These are phyloP conservation scores for Patagioenas fasciata DNA, from an alignment of 2,113 vertebrate genomes.

Conservation along the genomic window DNA sequence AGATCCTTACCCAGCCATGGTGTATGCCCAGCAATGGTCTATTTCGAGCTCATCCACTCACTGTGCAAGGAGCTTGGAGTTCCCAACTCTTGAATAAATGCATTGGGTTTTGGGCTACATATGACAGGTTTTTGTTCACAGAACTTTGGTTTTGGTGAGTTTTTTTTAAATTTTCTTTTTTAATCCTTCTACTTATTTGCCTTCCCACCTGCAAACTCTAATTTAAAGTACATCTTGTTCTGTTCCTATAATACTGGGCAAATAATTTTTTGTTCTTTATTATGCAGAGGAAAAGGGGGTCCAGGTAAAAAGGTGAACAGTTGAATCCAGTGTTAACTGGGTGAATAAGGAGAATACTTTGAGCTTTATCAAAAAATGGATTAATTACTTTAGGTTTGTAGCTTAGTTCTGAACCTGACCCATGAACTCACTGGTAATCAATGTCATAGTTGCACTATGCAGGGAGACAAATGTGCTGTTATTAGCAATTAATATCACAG, in stretches of 20 bases:
- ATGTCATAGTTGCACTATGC: not conserved
- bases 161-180: not conserved
- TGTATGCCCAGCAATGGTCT: not conserved
- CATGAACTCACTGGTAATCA: not conserved
- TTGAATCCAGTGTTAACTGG: not conserved
- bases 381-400: not conserved
- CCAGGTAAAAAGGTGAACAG: not conserved
- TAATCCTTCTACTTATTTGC: not conserved
- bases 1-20: not conserved
- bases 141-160: rapidly evolving
- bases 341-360: not conserved
- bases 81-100: not conserved
- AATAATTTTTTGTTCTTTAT: not conserved
- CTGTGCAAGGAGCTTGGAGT: not conserved
- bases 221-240: not conserved
- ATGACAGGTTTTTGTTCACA: not conserved
- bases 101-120: rapidly evolving
- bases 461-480: not conserved
- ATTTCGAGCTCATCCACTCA: not conserved
- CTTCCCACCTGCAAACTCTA: not conserved
- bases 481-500: slow-evolving; percentile 7
- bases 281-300: not conserved
- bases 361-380: not conserved
- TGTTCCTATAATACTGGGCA: not conserved
- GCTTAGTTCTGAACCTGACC: not conserved